A percentile compares a stretch with the other conserved stretches of the same genome.
Evolutionary conservation across 2,888 invertebrate species (phyloP).

Genomic region (Lampropteryx suffumata): DNA sequence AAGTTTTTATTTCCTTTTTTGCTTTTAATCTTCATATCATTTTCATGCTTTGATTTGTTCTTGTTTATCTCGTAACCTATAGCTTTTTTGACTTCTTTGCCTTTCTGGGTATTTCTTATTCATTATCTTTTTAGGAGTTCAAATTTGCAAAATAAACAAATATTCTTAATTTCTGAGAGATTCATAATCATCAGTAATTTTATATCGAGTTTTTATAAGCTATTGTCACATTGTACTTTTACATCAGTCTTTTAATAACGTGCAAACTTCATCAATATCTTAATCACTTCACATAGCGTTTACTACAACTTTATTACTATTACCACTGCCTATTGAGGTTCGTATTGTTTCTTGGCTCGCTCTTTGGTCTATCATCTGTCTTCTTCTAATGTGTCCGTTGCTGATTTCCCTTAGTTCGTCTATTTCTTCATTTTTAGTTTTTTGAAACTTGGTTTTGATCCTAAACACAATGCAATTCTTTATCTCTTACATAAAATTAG

Average conservation of each 20-base stretch:
- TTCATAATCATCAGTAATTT: too few relatives aligned
- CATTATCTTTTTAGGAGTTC: too few relatives aligned
- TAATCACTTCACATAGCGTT: not conserved
- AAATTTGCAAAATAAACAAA: too few relatives aligned
- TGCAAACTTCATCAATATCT: slow-evolving; percentile 1
- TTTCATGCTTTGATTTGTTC: too few relatives aligned
- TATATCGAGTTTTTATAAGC: too few relatives aligned
- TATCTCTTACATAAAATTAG: not conserved
- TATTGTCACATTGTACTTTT: not conserved
- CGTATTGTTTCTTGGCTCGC: slow-evolving; percentile 56
- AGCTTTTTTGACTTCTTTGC: too few relatives aligned
- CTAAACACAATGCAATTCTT: slow-evolving; percentile 40
- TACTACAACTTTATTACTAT: slow-evolving; percentile 32
- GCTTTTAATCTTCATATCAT: too few relatives aligned
- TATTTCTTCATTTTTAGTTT: slow-evolving; percentile 34
- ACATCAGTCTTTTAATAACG: not conserved
- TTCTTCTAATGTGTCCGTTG: slow-evolving; percentile 35
- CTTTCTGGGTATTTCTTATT: too few relatives aligned
- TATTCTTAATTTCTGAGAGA: too few relatives aligned
- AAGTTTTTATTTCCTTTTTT: too few relatives aligned
- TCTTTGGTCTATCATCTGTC: slow-evolving; percentile 44
- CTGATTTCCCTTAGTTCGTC: slow-evolving; percentile 39
- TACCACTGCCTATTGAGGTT: slow-evolving; percentile 42
- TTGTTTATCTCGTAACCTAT: too few relatives aligned
- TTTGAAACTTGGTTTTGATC: slow-evolving; percentile 52